Conservation (phyloP, 2,888 invertebrate species). For the Orthonychiurus folsomi region DNA sequence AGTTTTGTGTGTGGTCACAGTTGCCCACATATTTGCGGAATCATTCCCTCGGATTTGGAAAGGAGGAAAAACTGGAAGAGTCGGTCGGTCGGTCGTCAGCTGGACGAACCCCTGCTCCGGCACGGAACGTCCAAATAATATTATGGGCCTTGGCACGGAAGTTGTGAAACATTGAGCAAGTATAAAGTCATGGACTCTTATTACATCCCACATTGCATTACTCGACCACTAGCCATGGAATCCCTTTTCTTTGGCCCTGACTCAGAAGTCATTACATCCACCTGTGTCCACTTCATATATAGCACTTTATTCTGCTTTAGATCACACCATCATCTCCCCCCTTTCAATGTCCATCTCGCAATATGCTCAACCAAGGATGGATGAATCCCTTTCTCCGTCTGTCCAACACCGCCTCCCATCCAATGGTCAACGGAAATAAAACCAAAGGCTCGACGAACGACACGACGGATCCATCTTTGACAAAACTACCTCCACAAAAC, state of each 20-base stretch:
- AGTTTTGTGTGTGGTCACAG: slow-evolving; percentile 27
- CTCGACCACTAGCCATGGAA: too few species aligned
- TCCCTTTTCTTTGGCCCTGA: too few species aligned
- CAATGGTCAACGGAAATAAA: too few species aligned
- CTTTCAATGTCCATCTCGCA: not conserved
- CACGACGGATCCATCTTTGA: not conserved
- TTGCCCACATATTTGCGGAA: slow-evolving; percentile 29
- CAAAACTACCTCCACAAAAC: not conserved
- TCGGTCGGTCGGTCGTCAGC: slow-evolving; percentile 15
- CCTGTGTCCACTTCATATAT: slow-evolving; percentile 37
- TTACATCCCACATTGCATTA: too few species aligned
- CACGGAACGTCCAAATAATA: slow-evolving; percentile 20
- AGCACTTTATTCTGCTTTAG: slow-evolving; percentile 31
- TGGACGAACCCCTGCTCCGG: slow-evolving; percentile 15
- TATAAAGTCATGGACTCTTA: too few species aligned
- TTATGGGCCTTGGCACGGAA: not conserved
- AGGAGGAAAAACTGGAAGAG: slow-evolving; percentile 11
- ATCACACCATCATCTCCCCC: slow-evolving; percentile 29
- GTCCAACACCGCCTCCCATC: too few species aligned
- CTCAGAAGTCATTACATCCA: slow-evolving; percentile 40
- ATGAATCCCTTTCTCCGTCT: not conserved
- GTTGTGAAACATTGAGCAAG: too few species aligned
- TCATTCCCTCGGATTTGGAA: slow-evolving; percentile 21
- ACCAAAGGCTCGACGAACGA: not conserved
- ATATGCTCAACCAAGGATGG: not conserved